phyloP scores from a whole-genome alignment of 2,113 vertebrate genomes.

The Anoplopoma fimbria region DNA sequence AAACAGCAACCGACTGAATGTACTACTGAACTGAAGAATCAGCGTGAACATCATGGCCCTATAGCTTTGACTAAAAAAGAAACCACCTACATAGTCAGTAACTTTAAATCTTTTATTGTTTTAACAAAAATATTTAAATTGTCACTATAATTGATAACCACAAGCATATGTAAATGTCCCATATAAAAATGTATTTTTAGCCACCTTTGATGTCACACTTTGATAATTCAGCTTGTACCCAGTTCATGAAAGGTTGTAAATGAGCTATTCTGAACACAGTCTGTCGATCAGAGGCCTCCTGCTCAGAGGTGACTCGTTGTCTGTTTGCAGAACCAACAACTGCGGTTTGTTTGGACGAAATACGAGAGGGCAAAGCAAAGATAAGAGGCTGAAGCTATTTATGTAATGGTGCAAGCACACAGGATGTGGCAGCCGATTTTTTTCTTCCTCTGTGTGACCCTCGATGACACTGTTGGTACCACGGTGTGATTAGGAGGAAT shows the following conservation, averaged over 20 bases:
- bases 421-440: conserved; percentile 15
- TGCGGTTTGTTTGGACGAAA: neutral
- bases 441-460: conserved; percentile 33
- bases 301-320: neutral
- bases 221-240: conserved; percentile 23
- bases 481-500: conserved; percentile 27
- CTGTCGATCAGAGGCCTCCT: neutral
- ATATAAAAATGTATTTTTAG: neutral
- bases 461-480: neutral
- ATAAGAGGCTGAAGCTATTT: conserved; percentile 9
- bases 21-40: neutral
- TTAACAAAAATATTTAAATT: neutral
- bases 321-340: conserved; percentile 15
- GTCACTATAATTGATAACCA: neutral
- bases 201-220: neutral
- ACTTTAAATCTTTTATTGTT: neutral
- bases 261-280: conserved; percentile 24
- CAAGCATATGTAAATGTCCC: neutral
- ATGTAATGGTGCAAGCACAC: neutral
- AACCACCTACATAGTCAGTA: neutral
- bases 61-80: neutral
- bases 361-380: conserved; percentile 2
- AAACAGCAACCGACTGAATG: neutral
- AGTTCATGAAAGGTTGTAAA: conserved; percentile 30
- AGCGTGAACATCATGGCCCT: too few relatives aligned